Base-by-base conservation (phyloP, 1,140 invertebrate species). In the Oscheius sp. region DNA sequence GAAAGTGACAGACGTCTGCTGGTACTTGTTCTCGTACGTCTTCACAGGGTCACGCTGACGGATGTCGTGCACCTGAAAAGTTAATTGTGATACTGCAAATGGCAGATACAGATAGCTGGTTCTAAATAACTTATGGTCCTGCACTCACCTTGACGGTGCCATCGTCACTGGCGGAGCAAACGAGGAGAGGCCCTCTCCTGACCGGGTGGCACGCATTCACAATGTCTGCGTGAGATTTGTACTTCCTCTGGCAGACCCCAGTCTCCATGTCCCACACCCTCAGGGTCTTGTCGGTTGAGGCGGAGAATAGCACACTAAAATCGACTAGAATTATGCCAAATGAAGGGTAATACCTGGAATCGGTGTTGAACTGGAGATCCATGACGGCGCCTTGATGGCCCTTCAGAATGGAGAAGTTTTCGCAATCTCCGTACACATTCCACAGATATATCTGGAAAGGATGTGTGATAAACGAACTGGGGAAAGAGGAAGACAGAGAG, bases 341-440 rank as follows among this genome's bases (percentile, higher is more conserved):
- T n/a, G 23, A 73, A 76, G 73, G 34, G 23, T 28, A 77, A n/a
- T 70, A 71, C 20, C 42, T 32, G 18, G 38, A 61, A 74, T 97
- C 95, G 0, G 93, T 91, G n/a, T 91, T 93, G 83, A 97, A 98
- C 79, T 94, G 91, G 0, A 98, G 85, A 85, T 99, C 95, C 89
- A 95, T 92, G 3, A 99, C 89, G 13, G 95, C 93, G n/a, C 96
- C 96, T 20, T 91, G 93, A 85, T 99, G 97, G 0, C 94, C 94
- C 68, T 85, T 85, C 88, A 99, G 89, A 7, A 91, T 89, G 77
- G 92, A 92, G 75, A 96, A 90, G 86, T 98, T 99, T 81, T 99
- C 94, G 88, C 95, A 99, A 83, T 99, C 94, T 2, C 93, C 95
- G 86, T 95, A 96, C 1, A 95, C 92, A 86, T 92, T 94, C 97